Evolutionary conservation across 64 coral and sea anemone species (phyloP), one percentile per base, ranked within the genome.

Genomic region (Montipora sp.): DNA sequence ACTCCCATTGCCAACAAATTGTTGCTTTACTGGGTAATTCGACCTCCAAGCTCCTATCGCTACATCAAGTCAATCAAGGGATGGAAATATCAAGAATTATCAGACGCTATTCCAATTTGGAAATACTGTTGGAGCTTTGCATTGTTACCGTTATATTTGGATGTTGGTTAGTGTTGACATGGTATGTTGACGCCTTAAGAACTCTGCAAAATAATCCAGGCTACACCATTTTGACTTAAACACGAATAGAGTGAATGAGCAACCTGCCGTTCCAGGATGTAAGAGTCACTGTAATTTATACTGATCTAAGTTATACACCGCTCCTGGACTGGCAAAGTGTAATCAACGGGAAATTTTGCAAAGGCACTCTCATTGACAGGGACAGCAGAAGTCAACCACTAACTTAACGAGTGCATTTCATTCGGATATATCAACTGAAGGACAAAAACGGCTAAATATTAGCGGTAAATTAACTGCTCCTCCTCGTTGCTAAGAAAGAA

Each of bases 51-150:
- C 70, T 7, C 23, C 3, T 21, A 13, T 73, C n/a, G 4, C n/a
- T 73, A n/a, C 22, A 22, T 36, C 36, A 36, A 36, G 23, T 8
- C 23, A 2, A 21, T 9, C n/a, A 21, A 73, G 23, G 7, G 5
- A 84, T 84, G 82, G 82, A 84, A 49, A 70, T 71, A 47, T 84
- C 82, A n/a, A 63, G 19, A 67, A 9, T 84, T 3, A 68, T 5
- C 65, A 84, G 63, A 47, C 65, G 36, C 10, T 84, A 84, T n/a
- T 84, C 82, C 16, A 50, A 18, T 5, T 84, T 43, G 16, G 82
- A 84, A 20, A 43, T 84, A 18, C 12, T 84, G 21, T n/a, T 84
- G 82, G 82, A 84, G 45, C 70, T 70, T 50, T 49, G 86, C 23
- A 77, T 75, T 88, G 73, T 60, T 44, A 59, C 48, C 9, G 36